A percentile compares a stretch with the other conserved stretches of the same genome.
These are phyloP conservation scores for Hoplostethus mediterraneus DNA, from an alignment of 2,797 vertebrate genomes.

Conservation along the genomic window DNA sequence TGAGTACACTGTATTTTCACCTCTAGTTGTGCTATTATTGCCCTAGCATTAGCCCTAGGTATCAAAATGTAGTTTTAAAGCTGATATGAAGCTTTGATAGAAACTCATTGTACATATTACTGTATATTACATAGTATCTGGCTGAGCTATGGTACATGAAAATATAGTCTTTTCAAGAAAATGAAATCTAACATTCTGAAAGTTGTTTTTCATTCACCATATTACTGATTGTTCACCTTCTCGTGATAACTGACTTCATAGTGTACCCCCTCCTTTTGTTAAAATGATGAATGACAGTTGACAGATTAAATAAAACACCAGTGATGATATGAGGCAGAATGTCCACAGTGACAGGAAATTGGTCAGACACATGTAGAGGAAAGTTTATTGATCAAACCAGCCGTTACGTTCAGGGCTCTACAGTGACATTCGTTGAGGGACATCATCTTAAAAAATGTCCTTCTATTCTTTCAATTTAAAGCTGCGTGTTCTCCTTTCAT, in stretches of 20 bases:
- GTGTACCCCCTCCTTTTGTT: not conserved
- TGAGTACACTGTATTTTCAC: no score
- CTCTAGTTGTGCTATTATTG: no score
- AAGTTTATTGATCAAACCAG: constrained; percentile 21
- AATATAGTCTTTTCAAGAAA: not conserved
- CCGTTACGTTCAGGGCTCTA: constrained; percentile 51
- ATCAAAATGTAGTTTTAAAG: no score
- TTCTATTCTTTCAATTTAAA: not conserved
- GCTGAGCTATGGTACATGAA: not conserved
- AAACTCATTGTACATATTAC: no score
- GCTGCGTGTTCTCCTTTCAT: not conserved
- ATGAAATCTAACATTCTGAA: not conserved
- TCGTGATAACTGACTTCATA: not conserved
- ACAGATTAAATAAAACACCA: not conserved
- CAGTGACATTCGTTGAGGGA: constrained; percentile 1
- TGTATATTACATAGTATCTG: no score
- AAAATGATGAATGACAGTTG: constrained; percentile 2
- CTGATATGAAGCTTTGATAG: no score
- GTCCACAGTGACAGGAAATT: constrained; percentile 10
- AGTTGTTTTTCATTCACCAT: no score
- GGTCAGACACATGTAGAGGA: constrained; percentile 31
- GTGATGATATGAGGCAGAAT: constrained; percentile 25
- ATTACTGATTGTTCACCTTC: not conserved
- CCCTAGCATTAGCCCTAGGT: no score
- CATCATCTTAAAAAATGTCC: not conserved